These are phyloP conservation scores for Propithecus perrieri DNA, from an alignment of 2,797 vertebrate species.

Conservation along the genomic window DNA sequence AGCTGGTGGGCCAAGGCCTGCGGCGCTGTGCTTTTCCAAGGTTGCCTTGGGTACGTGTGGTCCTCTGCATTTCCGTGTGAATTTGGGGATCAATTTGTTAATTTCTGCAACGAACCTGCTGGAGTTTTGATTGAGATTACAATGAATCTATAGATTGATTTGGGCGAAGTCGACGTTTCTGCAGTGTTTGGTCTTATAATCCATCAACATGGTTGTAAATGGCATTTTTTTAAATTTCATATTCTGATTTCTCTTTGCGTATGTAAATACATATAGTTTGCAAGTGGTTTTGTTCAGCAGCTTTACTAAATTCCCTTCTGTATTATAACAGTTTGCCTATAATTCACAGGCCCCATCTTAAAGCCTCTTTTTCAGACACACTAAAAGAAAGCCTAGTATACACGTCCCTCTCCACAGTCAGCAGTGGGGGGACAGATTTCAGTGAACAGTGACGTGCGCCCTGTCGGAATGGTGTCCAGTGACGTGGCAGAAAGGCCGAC, in stretches of 20 bases:
- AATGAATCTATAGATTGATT: neutral
- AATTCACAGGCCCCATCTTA: neutral
- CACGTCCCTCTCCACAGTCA: neutral
- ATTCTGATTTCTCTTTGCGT: neutral
- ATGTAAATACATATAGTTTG: neutral
- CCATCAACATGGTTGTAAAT: neutral
- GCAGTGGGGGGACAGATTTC: neutral
- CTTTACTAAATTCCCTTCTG: neutral
- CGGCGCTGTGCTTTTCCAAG: neutral
- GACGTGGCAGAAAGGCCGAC: accelerated
- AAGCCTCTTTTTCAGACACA: neutral
- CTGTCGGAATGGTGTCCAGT: accelerated
- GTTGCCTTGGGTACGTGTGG: neutral
- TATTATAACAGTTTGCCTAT: neutral
- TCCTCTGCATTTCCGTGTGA: neutral
- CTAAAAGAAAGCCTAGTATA: neutral
- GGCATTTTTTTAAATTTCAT: neutral
- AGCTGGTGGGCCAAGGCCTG: neutral
- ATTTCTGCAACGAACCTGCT: neutral
- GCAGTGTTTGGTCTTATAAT: no score
- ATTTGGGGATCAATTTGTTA: neutral
- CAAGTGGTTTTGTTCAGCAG: neutral
- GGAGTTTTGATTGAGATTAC: neutral
- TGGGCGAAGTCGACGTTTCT: neutral
- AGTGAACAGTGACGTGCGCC: accelerated